Evolutionary conservation across 2,888 invertebrate species (phyloP).

Genomic region (Xestoiulus laeticollis): DNA sequence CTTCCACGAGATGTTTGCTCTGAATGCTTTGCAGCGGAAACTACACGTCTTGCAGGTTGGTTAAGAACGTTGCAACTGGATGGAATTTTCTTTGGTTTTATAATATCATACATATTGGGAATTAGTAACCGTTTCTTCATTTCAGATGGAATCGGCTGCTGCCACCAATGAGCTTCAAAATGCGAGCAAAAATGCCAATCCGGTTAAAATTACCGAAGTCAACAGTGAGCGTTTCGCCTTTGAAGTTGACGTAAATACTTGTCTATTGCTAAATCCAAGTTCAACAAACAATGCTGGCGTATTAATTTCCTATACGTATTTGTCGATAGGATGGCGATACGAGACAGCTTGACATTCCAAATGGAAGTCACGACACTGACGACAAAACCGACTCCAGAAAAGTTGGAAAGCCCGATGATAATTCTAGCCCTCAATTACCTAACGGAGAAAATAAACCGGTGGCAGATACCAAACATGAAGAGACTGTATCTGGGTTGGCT

Average conservation of each 20-base stretch:
- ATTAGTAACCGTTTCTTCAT: background rate
- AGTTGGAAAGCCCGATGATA: background rate
- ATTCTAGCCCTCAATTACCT: background rate
- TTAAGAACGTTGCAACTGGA: background rate
- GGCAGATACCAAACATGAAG: background rate
- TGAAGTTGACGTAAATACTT: background rate
- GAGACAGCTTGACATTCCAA: background rate
- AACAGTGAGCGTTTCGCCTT: background rate
- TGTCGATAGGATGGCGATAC: background rate
- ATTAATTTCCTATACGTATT: background rate
- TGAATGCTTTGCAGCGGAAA: slow-evolving; percentile 8
- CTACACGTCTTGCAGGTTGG: slow-evolving; percentile 14
- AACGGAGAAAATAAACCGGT: background rate
- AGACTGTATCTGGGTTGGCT: background rate
- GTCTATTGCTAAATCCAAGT: background rate
- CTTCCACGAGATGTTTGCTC: background rate
- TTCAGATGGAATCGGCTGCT: background rate
- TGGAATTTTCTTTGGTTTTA: background rate
- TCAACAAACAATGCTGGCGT: background rate
- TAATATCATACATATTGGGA: too few relatives aligned
- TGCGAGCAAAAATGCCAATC: background rate
- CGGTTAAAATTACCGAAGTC: background rate
- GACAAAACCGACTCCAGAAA: background rate
- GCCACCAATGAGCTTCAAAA: background rate
- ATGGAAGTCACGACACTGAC: background rate